Base-by-base conservation (phyloP, 1,140 invertebrate genomes). In the Caenorhabditis remanei region DNA sequence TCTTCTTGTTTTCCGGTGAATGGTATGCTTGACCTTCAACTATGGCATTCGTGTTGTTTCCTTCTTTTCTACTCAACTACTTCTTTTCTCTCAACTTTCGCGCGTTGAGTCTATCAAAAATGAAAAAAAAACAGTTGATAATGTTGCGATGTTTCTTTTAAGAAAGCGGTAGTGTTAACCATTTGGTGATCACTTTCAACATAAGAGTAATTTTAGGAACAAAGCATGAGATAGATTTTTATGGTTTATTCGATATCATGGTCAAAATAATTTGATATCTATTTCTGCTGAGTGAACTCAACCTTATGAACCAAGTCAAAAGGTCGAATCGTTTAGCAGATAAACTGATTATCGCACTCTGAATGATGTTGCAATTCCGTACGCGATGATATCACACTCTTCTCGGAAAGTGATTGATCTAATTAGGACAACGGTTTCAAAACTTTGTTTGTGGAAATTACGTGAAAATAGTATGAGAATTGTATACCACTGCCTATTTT, bases 21-120 rank as follows among this genome's bases (percentile, higher is more conserved):
- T 61, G 55, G 83, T 61, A 43, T 85, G 41, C 41, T 61, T 46
- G 67, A 85, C 85, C 85, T 85, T 85, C 63, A 85, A 79, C 40
- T 8, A 41, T 79, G 82, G 7, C 53, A 58, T 55, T 7, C 41
- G 41, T 32, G 55, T 83, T 83, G 48, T 61, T 61, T 84, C 82
- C 6, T 63, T 43, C 53, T 40, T 71, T 48, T 21, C 32, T 87
- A 65, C 63, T 19, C 63, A 65, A 19, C 67, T 46, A 32, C 67
- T 32, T n/a, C 16, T 53, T 71, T 71, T 21, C 14, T 46, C 19
- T 46, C 63, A 65, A 65, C 63, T 65, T 40, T 65, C 63, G 21
- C 32, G 63, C 63, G 0, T 1, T 4, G 16, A 53, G 16, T 53
- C 65, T 43, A 19, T 19, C 1, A 71, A 46, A 41, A 14, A 43